phyloP scores from a whole-genome alignment of 2,113 vertebrate species.

The Phaethornis superciliosus region DNA sequence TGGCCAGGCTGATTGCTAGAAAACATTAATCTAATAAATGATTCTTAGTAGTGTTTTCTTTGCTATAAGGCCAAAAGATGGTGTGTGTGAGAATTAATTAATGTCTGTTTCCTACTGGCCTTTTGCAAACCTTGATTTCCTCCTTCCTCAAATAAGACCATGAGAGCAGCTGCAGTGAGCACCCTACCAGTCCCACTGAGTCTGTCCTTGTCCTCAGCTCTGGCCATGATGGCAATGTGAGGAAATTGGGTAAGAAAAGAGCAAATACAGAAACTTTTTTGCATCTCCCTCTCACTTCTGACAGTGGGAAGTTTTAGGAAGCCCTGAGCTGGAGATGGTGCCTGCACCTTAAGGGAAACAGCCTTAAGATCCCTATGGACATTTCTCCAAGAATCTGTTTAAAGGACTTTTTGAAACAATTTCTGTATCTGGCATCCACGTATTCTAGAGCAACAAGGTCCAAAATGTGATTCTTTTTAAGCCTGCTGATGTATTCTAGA shows the following conservation, averaged over 20 bases:
- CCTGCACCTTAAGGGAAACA: neutral
- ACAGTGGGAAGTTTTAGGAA: neutral
- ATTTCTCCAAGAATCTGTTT: neutral
- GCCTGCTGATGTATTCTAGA: neutral
- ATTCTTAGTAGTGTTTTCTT: neutral
- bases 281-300: neutral
- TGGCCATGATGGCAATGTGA: neutral
- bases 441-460: neutral
- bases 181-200: neutral
- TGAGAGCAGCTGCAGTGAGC: neutral
- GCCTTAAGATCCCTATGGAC: neutral
- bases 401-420: neutral
- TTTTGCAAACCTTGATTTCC: neutral
- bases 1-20: conserved; percentile 31
- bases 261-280: neutral
- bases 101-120: neutral
- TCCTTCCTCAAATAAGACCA: neutral
- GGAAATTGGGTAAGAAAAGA: neutral
- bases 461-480: neutral
- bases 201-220: neutral
- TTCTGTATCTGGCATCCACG: neutral
- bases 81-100: neutral
- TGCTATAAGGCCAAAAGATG: neutral
- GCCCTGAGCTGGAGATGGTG: neutral
- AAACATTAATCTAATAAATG: conserved; percentile 39